Evolutionary conservation across 1,140 invertebrate species (phyloP), one percentile per base, ranked within the genome.

Genomic region (Zophobas atratus): DNA sequence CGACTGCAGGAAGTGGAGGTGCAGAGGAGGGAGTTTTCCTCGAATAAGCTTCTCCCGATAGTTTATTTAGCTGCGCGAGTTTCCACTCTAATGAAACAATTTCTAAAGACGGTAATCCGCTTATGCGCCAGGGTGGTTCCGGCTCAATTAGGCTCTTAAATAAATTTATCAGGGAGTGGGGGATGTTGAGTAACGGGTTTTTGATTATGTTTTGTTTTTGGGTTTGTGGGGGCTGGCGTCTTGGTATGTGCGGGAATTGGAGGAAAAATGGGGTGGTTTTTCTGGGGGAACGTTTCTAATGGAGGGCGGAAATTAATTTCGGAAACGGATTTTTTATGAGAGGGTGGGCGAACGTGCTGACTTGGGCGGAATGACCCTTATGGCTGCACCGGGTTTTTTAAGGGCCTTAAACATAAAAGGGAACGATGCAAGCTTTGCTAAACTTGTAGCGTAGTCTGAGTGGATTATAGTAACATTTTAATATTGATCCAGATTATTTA

Each of bases 21-120:
- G 20, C 20, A 20, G 20, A 20, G 20, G 20, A 20, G 5, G 20
- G 4, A 3, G 5, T 55, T 55, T 51, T 51, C 34, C 34, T 55
- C 6, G 1, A 6, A 1, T 32, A 20, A 36, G 6, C 34, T 39
- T 36, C 5, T 8, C n/a, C 8, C 33, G 35, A 35, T 36, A 57
- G 20, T 57, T 33, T 60, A 36, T 60, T 38, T 60, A 35, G 35
- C 56, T 36, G 6, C 36, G 6, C 32, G 35, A 67, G 43, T 67
- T 67, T 67, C 60, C 39, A 67, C 38, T 67, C 43, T 67, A 43
- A 41, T 67, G 60, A 67, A 67, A 67, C 60, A 43, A 67, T 67
- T 63, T 67, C 60, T 67, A 39, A 33, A 67, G 60, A 46, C 60
- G 43, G n/a, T 67, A 67, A 67, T 67, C 60, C 60, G 38, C 60